Conservation (phyloP, 2,888 invertebrate species). For the Gastrophysa polygoni region DNA sequence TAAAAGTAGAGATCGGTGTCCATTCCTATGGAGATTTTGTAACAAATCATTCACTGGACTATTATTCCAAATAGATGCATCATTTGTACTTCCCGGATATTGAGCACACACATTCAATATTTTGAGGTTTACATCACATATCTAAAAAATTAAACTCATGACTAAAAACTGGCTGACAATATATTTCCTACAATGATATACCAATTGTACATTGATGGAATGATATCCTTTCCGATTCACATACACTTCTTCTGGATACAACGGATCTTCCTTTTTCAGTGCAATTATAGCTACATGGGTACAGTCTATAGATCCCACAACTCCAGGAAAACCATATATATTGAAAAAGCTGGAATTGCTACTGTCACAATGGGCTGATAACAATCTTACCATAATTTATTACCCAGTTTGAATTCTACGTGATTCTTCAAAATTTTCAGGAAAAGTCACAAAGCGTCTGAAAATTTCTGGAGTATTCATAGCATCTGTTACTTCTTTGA, state of each 20-base stretch:
- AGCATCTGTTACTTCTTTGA: background rate
- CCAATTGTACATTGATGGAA: background rate
- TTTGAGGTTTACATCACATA: slow-evolving; percentile 15
- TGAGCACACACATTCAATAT: slow-evolving; percentile 21
- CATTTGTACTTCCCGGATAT: slow-evolving; percentile 24
- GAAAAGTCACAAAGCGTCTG: slow-evolving; percentile 2
- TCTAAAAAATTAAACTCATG: background rate
- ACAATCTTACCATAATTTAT: background rate
- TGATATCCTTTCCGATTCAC: no score
- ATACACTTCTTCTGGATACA: no score
- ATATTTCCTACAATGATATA: slow-evolving; percentile 26
- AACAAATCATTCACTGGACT: background rate
- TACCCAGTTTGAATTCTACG: background rate
- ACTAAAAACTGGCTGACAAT: background rate
- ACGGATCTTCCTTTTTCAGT: no score
- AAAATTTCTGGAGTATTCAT: background rate
- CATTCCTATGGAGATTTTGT: background rate
- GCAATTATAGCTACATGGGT: no score
- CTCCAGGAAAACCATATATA: no score
- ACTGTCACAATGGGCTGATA: no score
- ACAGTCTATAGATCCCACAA: no score
- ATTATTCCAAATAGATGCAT: slow-evolving; percentile 11
- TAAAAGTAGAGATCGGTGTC: background rate
- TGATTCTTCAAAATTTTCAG: background rate
- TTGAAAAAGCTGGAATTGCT: background rate